A percentile compares a stretch with the other conserved stretches of the same genome.
Conservation (phyloP, 2,797 vertebrate species). For the Pseudotriccus pelzelni region DNA sequence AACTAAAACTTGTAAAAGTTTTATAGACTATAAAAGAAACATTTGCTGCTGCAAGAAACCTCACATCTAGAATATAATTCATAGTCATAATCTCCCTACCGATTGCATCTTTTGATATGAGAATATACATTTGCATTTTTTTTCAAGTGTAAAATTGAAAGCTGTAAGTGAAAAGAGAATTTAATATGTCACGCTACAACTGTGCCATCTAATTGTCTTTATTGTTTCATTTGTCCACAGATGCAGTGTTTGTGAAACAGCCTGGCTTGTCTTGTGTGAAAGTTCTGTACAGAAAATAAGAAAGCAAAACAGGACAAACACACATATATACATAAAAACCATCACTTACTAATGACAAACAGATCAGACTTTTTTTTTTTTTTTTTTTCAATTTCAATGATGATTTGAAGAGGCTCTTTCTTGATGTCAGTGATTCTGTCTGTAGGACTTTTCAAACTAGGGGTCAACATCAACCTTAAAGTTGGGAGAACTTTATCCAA, state of each 20-base stretch:
- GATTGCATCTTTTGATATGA: background rate
- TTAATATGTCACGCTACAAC: background rate
- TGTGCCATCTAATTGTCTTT: background rate
- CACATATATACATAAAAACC: accelerated
- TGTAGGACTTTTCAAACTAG: background rate
- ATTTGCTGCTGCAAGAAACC: background rate
- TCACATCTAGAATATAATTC: background rate
- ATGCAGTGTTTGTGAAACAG: background rate
- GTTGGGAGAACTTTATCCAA: background rate
- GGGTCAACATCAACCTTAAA: background rate
- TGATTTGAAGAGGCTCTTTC: background rate
- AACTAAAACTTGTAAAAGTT: background rate
- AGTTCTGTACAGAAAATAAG: background rate
- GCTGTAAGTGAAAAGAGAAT: background rate
- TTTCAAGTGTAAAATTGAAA: constrained; percentile 25
- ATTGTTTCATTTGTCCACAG: background rate
- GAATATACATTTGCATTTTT: background rate
- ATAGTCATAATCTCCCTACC: background rate
- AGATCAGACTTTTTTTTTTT: background rate
- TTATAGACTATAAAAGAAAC: background rate
- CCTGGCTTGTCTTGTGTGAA: background rate
- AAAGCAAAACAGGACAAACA: background rate
- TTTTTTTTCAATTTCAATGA: background rate
- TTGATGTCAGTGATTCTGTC: background rate
- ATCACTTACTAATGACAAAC: background rate